Evolutionary conservation across 2,113 vertebrate species (phyloP).

Genomic region (Daboia siamensis): DNA sequence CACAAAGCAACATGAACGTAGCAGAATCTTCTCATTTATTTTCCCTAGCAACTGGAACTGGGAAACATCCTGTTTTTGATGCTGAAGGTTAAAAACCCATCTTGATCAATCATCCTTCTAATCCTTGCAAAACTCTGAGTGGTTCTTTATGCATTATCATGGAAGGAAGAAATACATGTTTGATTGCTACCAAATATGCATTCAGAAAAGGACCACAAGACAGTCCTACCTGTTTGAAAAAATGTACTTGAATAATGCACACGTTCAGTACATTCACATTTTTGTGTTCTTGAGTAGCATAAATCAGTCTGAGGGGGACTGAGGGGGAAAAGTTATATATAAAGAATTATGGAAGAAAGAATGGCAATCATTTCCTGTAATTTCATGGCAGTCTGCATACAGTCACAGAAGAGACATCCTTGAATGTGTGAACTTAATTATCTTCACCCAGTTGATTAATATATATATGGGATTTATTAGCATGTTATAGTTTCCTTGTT

Average conservation of each 20-base stretch:
- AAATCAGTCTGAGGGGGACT: not conserved
- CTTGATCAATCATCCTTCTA: not conserved
- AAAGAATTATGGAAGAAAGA: not conserved
- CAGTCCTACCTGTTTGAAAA: not conserved
- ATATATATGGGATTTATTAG: not conserved
- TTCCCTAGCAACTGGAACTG: not conserved
- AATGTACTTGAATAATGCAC: not conserved
- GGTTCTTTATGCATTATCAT: not conserved
- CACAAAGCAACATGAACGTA: not conserved
- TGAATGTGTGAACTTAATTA: not conserved
- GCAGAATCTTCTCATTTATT: not conserved
- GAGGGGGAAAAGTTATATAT: not conserved
- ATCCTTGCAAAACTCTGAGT: not conserved
- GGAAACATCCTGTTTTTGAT: not conserved
- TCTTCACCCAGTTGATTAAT: constrained; percentile 7
- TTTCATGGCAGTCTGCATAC: not conserved
- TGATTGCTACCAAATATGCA: not conserved
- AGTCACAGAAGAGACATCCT: not conserved
- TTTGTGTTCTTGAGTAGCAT: not conserved
- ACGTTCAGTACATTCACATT: not conserved
- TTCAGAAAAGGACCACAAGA: not conserved
- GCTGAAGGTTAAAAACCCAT: not conserved
- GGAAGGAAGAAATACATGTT: not conserved
- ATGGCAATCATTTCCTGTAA: not conserved
- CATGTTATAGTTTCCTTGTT: not conserved